phyloP scores from a whole-genome alignment of 2,113 vertebrate genomes.

The Saguinus imperator region DNA sequence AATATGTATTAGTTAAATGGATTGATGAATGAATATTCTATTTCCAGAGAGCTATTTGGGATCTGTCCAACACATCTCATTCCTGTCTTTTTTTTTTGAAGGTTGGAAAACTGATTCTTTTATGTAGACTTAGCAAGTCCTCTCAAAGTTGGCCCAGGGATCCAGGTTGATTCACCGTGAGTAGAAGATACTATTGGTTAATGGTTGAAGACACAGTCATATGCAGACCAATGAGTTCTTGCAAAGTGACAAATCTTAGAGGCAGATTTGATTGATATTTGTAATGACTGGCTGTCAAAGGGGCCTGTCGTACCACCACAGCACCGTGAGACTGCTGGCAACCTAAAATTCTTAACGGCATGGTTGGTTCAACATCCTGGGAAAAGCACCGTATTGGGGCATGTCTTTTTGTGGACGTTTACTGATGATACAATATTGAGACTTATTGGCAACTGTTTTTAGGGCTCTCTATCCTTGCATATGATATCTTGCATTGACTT shows the following conservation, averaged over 20 bases:
- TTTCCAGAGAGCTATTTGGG: not conserved
- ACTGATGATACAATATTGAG: not conserved
- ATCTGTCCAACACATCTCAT: not conserved
- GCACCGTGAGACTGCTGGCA: not conserved
- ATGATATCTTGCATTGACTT: not conserved
- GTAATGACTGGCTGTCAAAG: not conserved
- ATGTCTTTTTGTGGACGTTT: not conserved
- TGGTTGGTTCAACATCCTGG: not conserved
- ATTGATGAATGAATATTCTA: not conserved
- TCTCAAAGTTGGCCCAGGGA: not conserved
- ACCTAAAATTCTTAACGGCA: not conserved
- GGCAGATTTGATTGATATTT: not conserved
- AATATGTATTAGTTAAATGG: not conserved
- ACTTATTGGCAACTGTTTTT: not conserved
- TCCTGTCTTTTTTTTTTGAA: not conserved
- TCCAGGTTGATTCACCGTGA: not conserved
- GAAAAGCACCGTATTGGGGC: not conserved
- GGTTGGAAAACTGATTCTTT: not conserved
- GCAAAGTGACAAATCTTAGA: not conserved
- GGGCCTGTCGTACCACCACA: not conserved
- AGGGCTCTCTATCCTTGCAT: not conserved
- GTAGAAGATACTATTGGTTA: not conserved
- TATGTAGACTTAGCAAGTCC: not conserved
- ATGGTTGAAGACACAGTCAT: not conserved
- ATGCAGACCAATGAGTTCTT: not conserved